Conservation (phyloP, 2,113 vertebrate species). For the Lophotis ruficrista region DNA sequence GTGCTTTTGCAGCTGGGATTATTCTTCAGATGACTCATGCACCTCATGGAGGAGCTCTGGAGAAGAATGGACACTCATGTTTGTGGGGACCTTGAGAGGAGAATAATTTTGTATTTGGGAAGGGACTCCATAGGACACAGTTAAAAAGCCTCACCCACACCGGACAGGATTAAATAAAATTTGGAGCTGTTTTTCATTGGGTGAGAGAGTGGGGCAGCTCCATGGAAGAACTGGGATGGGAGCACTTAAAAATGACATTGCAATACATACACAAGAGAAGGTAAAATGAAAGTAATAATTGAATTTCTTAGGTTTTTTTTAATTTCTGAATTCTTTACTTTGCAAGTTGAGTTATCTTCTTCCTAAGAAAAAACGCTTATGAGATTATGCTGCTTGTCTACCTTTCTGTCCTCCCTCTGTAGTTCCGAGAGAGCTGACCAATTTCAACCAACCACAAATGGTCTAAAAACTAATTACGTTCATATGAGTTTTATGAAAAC, state of each 20-base stretch:
- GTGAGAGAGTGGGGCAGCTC: background rate
- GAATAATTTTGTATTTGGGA: background rate
- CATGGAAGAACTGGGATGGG: background rate
- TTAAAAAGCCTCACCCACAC: background rate
- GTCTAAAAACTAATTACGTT: background rate
- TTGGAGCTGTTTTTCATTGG: rapidly evolving
- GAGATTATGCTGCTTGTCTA: background rate
- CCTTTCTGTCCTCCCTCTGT: background rate
- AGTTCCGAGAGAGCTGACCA: background rate
- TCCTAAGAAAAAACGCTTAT: background rate
- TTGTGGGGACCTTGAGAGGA: background rate
- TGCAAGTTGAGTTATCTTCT: background rate
- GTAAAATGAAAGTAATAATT: background rate
- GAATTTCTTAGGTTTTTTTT: background rate
- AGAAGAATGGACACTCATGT: background rate
- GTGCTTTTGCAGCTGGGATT: background rate
- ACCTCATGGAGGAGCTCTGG: background rate
- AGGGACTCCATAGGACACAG: rapidly evolving
- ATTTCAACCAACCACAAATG: background rate
- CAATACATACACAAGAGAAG: background rate
- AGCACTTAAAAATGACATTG: background rate
- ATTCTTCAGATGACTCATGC: background rate
- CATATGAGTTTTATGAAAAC: background rate
- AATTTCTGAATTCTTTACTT: background rate
- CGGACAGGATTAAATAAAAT: background rate